Evolutionary conservation across 2,888 invertebrate species (phyloP).

Genomic region (Periphyllus acericola): DNA sequence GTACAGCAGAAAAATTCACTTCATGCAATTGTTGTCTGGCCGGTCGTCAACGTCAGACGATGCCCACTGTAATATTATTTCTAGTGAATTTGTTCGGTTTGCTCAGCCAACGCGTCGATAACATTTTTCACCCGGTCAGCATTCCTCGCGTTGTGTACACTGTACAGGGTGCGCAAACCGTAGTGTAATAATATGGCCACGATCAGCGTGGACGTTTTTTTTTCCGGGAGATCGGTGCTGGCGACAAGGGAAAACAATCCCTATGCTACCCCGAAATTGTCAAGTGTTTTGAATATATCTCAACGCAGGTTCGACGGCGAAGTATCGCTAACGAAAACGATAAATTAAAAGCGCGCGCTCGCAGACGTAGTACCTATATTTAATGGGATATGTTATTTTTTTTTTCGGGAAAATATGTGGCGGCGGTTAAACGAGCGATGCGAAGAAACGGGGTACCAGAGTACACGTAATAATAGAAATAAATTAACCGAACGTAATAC

Average conservation of each 20-base stretch:
- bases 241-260: no score
- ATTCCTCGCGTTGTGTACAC: not conserved
- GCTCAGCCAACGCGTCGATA: not conserved
- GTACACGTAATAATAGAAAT: not conserved
- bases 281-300: not conserved
- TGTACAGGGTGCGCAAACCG: no score
- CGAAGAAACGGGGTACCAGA: not conserved
- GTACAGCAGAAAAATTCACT: not conserved
- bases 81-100: no score
- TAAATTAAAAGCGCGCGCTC: not conserved
- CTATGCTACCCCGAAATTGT: not conserved
- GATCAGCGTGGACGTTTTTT: not conserved
- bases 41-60: not conserved
- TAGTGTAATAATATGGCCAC: no score
- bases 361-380: not conserved
- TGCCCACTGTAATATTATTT: no score
- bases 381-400: not conserved
- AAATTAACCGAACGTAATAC: not conserved
- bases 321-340: not conserved
- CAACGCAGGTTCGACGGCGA: not conserved
- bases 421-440: not conserved
- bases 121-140: not conserved
- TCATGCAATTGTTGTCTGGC: slow-evolving; percentile 42
- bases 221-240: not conserved
- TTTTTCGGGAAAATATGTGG: not conserved